Evolutionary conservation across 2,888 invertebrate genomes (phyloP).

Genomic region (Pilophorus perplexus): DNA sequence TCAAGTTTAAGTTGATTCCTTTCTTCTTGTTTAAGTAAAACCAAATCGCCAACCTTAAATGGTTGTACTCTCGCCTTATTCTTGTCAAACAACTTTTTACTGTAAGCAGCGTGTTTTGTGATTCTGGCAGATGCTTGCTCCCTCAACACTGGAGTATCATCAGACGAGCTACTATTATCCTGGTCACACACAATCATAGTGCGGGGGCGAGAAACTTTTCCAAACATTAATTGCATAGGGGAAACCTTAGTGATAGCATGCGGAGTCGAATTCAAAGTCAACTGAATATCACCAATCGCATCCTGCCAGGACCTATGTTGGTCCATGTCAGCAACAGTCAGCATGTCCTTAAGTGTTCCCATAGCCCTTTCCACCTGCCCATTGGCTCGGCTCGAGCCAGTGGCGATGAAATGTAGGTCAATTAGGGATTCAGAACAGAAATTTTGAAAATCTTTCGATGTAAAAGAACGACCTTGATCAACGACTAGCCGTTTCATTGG

Average conservation of each 20-base stretch:
- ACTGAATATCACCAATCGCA: constrained; percentile 19
- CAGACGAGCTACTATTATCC: no score
- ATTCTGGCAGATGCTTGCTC: constrained; percentile 27
- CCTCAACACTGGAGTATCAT: constrained; percentile 8
- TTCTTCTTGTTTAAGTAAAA: background rate
- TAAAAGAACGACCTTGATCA: constrained; percentile 35
- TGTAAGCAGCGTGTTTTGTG: constrained; percentile 7
- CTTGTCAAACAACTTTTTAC: constrained; percentile 19
- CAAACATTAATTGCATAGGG: constrained; percentile 31
- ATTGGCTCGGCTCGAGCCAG: constrained; percentile 49
- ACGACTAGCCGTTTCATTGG: constrained; percentile 45
- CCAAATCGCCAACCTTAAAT: constrained; percentile 3
- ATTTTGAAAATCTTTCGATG: constrained; percentile 43
- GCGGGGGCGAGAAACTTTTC: constrained; percentile 13
- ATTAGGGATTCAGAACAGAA: constrained; percentile 42
- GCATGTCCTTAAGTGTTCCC: constrained; percentile 29
- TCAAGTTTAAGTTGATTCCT: constrained; percentile 8
- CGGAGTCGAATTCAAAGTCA: constrained; percentile 20
- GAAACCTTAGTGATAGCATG: constrained; percentile 26
- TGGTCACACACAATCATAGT: constrained; percentile 11
- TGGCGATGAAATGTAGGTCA: constrained; percentile 48
- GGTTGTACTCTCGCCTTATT: no score
- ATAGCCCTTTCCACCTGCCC: constrained; percentile 42
- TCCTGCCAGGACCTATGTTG: constrained; percentile 26
- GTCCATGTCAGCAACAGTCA: constrained; percentile 29